Evolutionary conservation across 2,888 invertebrate genomes (phyloP), one percentile per base, ranked within the genome.

Genomic region (Drymonia ruficornis): DNA sequence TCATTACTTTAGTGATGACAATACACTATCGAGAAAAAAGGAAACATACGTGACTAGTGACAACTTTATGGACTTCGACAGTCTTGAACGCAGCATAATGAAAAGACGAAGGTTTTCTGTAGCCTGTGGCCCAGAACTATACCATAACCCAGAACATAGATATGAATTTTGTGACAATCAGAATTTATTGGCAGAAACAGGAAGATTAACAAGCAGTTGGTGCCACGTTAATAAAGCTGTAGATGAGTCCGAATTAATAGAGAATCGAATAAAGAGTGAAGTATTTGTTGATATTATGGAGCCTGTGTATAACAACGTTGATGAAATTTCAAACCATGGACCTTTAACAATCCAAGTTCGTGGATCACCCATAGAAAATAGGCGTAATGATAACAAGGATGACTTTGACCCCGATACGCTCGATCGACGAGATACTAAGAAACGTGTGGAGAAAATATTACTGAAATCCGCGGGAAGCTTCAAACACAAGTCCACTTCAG

Each of bases 341-440:
- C 95, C 96, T 59, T 89, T 97, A 70, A 96, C 97, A 11, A 97
- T 97, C 60, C 95, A 97, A 88, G 96, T 97, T 89, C 95, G 83
- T 94, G 97, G 86, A 84, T 95, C 77, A 93, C 95, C 96, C 0
- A 93, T 95, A 53, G 95, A 96, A 74, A 93, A 93, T 15, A 93
- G 93, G 56, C 94, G 95, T 38, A 94, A 95, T 49, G 94, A 95
- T 60, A 95, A 94, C 12, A 96, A 96, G 72, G 95, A 95, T 55
- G 66, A 66, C 38, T 97, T 97, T 76, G 97, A 97, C 78, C 97
- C 97, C 0, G 97, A 97, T 69, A 97, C 97, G 0, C 90, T 97
- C 29, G 97, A 97, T 72, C 93, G 97, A 40, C 78, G 77, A 40
- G 88, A 86, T 59, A 67, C 67, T 7, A 89, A 86, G 53, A 91